Percentiles rank a stretch among this genome's conserved stretches.
phyloP scores from a whole-genome alignment of 2,888 invertebrate species.

The Drosophila limbata region DNA sequence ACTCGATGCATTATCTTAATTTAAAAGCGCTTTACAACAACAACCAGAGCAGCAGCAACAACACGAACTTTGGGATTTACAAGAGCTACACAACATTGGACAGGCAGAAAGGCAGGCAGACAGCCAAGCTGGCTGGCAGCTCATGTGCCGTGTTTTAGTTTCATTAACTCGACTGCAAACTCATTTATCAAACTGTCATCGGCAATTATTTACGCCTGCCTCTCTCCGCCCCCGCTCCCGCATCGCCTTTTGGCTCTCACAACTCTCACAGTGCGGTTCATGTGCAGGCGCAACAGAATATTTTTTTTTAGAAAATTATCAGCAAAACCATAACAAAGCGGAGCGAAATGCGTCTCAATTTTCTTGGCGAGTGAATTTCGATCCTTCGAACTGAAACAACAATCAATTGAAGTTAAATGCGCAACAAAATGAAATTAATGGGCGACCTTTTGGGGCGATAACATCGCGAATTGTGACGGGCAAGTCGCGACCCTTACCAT shows the following conservation, averaged over 20 bases:
- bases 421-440: slow-evolving; percentile 61
- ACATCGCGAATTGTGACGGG: slow-evolving; percentile 7
- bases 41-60: slow-evolving; percentile 11
- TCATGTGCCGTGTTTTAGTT: slow-evolving; percentile 74
- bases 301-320: slow-evolving; percentile 67
- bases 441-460: slow-evolving; percentile 31
- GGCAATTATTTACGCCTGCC: slow-evolving; percentile 73
- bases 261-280: slow-evolving; percentile 27
- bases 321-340: slow-evolving; percentile 17
- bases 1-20: slow-evolving; percentile 76
- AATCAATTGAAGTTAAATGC: slow-evolving; percentile 58
- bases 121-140: slow-evolving; percentile 21
- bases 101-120: slow-evolving; percentile 14
- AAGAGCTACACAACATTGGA: slow-evolving; percentile 19
- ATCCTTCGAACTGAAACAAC: slow-evolving; percentile 29
- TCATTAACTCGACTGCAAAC: slow-evolving; percentile 74
- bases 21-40: slow-evolving; percentile 57
- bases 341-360: slow-evolving; percentile 25
- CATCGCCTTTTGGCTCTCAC: too few relatives aligned
- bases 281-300: slow-evolving; percentile 45
- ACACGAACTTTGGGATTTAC: slow-evolving; percentile 6
- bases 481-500: slow-evolving; percentile 16
- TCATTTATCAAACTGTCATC: slow-evolving; percentile 80
- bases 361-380: slow-evolving; percentile 25
- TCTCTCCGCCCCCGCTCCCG: not conserved